Evolutionary conservation across 2,113 vertebrate genomes (phyloP), one percentile per base, ranked within the genome.

Genomic region (Lanius collurio): DNA sequence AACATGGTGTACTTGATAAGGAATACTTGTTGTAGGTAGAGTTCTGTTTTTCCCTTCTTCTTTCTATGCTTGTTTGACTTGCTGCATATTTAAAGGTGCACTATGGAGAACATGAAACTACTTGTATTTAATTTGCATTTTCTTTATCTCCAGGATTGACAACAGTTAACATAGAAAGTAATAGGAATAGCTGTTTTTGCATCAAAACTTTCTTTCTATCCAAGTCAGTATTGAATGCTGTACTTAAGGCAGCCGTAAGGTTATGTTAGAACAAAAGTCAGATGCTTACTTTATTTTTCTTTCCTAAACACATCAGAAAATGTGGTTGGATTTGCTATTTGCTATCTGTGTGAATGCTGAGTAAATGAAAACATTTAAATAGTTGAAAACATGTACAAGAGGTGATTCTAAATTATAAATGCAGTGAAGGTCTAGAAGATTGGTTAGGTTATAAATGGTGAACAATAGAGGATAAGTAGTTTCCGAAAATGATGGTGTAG

Each of bases 391-490:
- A 47, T 70, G 73, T 96, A 95, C 95, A 98, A 90, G 96, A 98
- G 97, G 97, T 98, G 97, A 97, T 96, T 98, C 87, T 97, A 95
- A 98, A 98, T 98, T 97, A 97, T 96, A 97, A 94, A 97, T 98
- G 95, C 90, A 97, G 63, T 89, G 96, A 94, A 98, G 93, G 94
- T 95, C 95, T 97, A 70, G 94, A 95, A 97, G 96, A 97, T 93
- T 95, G 97, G 96, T 87, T 95, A 95, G 95, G 89, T 97, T 97
- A 97, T 97, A 97, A 95, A 95, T 93, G 87, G 92, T 92, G 95
- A 97, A 89, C 96, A 97, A 81, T 82, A 96, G 96, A 97, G 93
- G 91, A 97, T 97, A 94, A 97, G 94, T 93, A 94, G 95, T 97
- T 97, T 95, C 97, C 74, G 69, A 96, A 97, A 97, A 97, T 89